phyloP scores from a whole-genome alignment of 1,140 invertebrate genomes.

The Brachionus manjavacas region DNA sequence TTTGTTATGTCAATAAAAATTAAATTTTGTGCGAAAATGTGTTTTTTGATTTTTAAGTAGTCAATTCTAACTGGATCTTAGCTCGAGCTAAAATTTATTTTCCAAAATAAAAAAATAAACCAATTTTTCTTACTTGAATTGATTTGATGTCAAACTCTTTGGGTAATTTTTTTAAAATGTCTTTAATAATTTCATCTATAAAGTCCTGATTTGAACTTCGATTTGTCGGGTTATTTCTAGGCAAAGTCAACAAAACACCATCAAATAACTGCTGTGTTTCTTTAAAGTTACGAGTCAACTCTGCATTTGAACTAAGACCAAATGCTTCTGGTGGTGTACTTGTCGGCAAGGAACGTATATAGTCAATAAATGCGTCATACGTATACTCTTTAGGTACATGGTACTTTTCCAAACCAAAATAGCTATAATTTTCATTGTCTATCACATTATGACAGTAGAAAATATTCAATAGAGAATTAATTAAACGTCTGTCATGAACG shows the following conservation, averaged over 20 bases:
- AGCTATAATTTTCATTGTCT: background rate
- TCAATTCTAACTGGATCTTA: no score
- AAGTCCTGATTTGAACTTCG: slow-evolving; percentile 1
- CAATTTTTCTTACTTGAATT: background rate
- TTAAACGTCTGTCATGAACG: slow-evolving; percentile 53
- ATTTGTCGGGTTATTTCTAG: background rate
- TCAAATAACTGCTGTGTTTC: slow-evolving; percentile 17
- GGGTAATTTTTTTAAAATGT: background rate
- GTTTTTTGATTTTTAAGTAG: no score
- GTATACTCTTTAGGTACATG: background rate
- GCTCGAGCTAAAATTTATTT: background rate
- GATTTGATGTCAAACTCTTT: background rate
- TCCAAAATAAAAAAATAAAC: background rate
- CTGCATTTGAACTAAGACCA: slow-evolving; percentile 87
- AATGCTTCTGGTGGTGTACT: slow-evolving; percentile 89
- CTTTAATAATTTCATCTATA: background rate
- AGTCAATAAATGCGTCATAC: slow-evolving; percentile 5
- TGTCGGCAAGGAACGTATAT: slow-evolving; percentile 74
- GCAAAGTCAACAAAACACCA: background rate
- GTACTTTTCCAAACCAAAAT: background rate
- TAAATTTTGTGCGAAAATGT: no score
- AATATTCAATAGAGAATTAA: background rate
- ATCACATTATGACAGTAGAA: background rate
- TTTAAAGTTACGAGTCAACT: slow-evolving; percentile 66
- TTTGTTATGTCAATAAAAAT: no score